Conservation (phyloP, 2,113 vertebrate genomes). For the Oreotrochilus melanogaster region DNA sequence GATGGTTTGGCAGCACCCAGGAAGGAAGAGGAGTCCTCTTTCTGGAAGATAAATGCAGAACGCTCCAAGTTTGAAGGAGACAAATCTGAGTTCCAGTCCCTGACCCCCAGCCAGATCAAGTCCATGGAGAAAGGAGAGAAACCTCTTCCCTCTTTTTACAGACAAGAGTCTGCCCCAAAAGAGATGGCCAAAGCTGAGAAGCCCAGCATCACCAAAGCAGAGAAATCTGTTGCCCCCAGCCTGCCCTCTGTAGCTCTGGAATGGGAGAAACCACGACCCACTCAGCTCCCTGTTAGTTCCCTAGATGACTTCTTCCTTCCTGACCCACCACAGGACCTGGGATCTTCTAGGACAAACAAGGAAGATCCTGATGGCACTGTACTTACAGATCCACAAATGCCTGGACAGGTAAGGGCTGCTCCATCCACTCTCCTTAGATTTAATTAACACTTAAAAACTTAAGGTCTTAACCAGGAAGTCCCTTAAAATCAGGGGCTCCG, state of each 20-base stretch:
- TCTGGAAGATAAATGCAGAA: conserved; percentile 97
- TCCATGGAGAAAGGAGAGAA: conserved; percentile 98
- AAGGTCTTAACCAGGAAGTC: too few relatives aligned
- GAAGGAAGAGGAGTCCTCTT: conserved; percentile 88
- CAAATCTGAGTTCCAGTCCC: conserved; percentile 89
- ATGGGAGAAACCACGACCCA: conserved; percentile 83
- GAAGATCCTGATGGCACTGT: conserved; percentile 63
- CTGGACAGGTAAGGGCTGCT: conserved; percentile 83
- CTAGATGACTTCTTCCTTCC: conserved; percentile 81
- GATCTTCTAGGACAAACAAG: conserved; percentile 32
- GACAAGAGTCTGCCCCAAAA: conserved; percentile 81
- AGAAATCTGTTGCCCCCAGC: conserved; percentile 48
- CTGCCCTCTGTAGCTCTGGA: conserved; percentile 67
- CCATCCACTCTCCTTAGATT: not conserved
- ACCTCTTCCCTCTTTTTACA: conserved; percentile 85
- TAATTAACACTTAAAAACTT: not conserved
- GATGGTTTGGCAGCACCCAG: conserved; percentile 76
- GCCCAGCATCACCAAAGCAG: conserved; percentile 73
- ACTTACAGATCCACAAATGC: conserved; percentile 72
- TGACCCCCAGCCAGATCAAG: conserved; percentile 98
- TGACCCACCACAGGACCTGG: conserved; percentile 58
- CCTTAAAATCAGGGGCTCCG: not conserved
- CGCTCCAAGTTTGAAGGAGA: conserved; percentile 90
- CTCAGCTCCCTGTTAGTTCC: conserved; percentile 75
- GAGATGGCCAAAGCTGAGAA: conserved; percentile 78